Conservation (phyloP, 2,888 invertebrate genomes). For the Thera britannica region DNA sequence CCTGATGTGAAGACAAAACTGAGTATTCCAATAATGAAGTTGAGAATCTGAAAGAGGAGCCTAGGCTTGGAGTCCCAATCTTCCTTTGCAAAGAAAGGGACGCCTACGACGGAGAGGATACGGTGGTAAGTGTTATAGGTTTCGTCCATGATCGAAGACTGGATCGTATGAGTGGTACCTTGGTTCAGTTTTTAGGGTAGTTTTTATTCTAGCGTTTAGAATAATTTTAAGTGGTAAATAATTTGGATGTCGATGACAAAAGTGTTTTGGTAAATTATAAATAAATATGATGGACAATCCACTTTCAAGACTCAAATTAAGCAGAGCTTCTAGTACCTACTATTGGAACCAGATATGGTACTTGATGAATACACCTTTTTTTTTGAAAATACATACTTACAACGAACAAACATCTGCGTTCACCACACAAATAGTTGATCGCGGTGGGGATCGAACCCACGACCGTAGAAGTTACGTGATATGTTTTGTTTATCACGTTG, state of each 20-base stretch:
- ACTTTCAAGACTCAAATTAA: no score
- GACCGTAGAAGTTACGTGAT: no score
- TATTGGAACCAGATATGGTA: no score
- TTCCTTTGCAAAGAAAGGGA: conserved; percentile 62
- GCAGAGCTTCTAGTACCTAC: no score
- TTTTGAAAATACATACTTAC: no score
- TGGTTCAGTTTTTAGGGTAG: neutral
- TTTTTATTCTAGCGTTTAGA: neutral
- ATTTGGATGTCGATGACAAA: neutral
- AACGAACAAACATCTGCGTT: no score
- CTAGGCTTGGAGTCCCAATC: conserved; percentile 63
- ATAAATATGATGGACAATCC: no score
- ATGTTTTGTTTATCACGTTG: no score
- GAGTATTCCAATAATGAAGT: conserved; percentile 60
- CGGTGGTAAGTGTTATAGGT: conserved; percentile 62
- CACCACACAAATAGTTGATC: no score
- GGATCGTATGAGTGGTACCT: neutral
- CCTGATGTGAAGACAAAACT: conserved; percentile 67
- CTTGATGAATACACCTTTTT: no score
- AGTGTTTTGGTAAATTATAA: neutral
- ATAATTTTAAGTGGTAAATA: neutral
- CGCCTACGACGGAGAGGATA: conserved; percentile 65
- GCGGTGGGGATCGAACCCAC: no score
- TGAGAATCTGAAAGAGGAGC: conserved; percentile 63
- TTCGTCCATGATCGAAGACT: conserved; percentile 56